These are phyloP conservation scores for Cygnus atratus DNA, from an alignment of 2,113 vertebrate species.

Conservation along the genomic window DNA sequence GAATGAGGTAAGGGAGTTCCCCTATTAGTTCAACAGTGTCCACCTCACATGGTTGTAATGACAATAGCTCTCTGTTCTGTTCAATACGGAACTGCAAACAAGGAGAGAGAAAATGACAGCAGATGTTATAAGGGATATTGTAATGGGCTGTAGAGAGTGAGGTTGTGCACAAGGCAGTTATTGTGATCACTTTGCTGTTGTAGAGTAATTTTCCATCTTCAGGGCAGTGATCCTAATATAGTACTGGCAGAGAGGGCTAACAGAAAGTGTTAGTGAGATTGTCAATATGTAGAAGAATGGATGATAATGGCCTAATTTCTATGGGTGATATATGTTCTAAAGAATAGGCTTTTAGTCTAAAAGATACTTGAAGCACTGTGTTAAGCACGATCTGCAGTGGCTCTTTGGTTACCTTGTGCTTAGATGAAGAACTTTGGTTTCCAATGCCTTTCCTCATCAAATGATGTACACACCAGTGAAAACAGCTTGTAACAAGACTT, in stretches of 20 bases:
- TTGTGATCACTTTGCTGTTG: background rate
- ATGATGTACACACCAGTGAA: fast-evolving
- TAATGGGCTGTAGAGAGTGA: background rate
- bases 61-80: background rate
- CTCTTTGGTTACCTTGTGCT: background rate
- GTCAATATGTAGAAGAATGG: background rate
- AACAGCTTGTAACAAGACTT: background rate
- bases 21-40: background rate
- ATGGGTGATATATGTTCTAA: background rate
- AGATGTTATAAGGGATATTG: background rate
- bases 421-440: background rate
- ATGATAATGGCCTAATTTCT: background rate
- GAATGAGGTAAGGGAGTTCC: background rate
- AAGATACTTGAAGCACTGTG: background rate
- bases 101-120: background rate
- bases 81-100: background rate
- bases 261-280: background rate
- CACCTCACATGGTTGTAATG: background rate
- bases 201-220: background rate
- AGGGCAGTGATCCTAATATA: background rate
- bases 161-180: background rate
- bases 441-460: background rate
- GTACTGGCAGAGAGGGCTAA: background rate
- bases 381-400: background rate
- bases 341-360: background rate